These are phyloP conservation scores for Protonemura montana DNA, from an alignment of 2,888 invertebrate species.

Conservation along the genomic window DNA sequence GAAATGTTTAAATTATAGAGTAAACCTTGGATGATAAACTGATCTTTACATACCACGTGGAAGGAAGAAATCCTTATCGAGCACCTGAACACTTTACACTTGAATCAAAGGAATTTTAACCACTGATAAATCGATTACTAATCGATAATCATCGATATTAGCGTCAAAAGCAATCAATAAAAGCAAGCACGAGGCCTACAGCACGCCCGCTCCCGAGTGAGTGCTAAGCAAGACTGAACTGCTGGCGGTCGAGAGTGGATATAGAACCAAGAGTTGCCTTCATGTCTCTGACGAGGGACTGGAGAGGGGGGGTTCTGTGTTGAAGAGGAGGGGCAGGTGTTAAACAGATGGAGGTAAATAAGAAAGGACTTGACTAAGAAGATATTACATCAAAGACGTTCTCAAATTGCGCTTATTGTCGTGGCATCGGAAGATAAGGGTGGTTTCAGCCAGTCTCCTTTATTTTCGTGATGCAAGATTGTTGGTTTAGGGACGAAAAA, in stretches of 20 bases:
- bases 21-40: background rate
- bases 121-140: background rate
- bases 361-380: background rate
- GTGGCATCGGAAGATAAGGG: background rate
- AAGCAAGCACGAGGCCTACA: background rate
- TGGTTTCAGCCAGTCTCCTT: background rate
- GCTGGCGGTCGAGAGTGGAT: background rate
- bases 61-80: background rate
- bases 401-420: background rate
- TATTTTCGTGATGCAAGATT: background rate
- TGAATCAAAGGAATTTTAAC: background rate
- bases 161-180: background rate
- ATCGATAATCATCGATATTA: background rate
- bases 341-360: background rate
- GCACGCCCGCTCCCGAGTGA: too few species aligned
- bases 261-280: background rate
- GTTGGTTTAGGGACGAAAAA: background rate
- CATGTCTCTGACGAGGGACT: background rate
- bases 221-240: too few species aligned
- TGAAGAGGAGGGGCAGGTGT: slow-evolving; percentile 7
- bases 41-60: background rate
- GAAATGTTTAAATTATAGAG: background rate
- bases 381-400: slow-evolving; percentile 12
- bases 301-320: background rate
- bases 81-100: background rate